Evolutionary conservation across 2,113 vertebrate species (phyloP), one percentile per base, ranked within the genome.

Genomic region (Corvus hawaiiensis): DNA sequence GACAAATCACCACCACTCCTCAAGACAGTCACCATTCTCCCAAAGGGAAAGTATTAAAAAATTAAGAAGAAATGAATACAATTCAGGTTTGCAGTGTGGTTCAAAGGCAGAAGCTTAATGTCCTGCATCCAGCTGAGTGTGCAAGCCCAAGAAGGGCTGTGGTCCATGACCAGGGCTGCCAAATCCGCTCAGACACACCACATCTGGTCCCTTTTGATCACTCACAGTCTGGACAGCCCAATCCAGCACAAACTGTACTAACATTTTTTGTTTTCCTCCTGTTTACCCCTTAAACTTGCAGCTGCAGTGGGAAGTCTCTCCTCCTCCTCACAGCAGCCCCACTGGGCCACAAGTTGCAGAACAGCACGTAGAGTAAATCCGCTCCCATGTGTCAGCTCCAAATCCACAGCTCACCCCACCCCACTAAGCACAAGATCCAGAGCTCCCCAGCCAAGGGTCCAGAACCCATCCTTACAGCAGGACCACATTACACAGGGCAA

Each of bases 231-330:
- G 79, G 68, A 93, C 85, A 87, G 82, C 58, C 26, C 55, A 64
- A 26, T 16, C 14, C 49, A 97, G 95, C 58, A 97, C 87, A 89
- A 48, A 30, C 7, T 96, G 78, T 96, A 82, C 89, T 82, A 56
- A 44, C 23, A 72, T 41, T 89, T 79, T 79, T 92, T n/a, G 2
- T 89, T 94, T 90, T 59, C 76, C 94, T 94, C 62, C 77, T 96
- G 90, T 92, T 95, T 96, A 92, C 66, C 75, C 90, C 91, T 94
- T 71, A 87, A 87, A 94, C 56, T 93, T 67, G 84, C 85, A 97
- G 96, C 97, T 98, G 76, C 95, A 93, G 90, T 10, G 48, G 92
- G 69, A 94, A 91, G 81, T 51, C 66, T 89, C 82, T 94, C 73
- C 68, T 62, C 81, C 91, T 84, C 79, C 37, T 52, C 72, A 17